Conservation (phyloP, 2,113 vertebrate species). For the Microcebus griseorufus region DNA sequence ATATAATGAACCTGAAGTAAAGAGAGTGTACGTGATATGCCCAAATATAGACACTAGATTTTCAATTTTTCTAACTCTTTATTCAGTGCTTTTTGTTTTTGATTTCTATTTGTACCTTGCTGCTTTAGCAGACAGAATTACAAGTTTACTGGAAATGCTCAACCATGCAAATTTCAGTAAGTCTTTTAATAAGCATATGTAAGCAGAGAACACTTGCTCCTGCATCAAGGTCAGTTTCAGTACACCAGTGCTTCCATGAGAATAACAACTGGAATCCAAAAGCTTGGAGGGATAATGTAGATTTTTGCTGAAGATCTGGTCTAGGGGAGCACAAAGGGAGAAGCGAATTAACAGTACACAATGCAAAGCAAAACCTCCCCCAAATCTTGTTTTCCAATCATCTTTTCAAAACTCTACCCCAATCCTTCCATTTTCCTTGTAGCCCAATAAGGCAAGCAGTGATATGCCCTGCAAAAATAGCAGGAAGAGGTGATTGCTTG, state of each 20-base stretch:
- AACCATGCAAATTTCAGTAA: constrained; percentile 19
- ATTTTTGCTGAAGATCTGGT: neutral
- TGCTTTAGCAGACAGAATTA: neutral
- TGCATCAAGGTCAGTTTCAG: neutral
- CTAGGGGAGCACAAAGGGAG: neutral
- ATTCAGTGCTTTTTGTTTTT: neutral
- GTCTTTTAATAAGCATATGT: neutral
- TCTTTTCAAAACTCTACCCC: neutral
- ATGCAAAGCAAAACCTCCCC: neutral
- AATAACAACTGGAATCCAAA: neutral
- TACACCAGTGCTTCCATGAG: neutral
- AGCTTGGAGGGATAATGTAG: neutral
- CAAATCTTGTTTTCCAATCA: neutral
- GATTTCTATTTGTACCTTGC: constrained; percentile 23
- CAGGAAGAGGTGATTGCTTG: neutral
- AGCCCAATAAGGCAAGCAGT: neutral
- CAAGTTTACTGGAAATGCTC: constrained; percentile 21
- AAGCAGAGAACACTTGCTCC: neutral
- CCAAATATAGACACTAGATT: neutral
- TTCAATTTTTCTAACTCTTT: constrained; percentile 7
- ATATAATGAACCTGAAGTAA: neutral
- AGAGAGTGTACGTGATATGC: neutral
- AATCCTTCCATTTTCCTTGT: neutral
- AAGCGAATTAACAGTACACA: neutral
- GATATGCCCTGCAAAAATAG: neutral